Evolutionary conservation across 2,113 vertebrate species (phyloP), one percentile per base, ranked within the genome.

Genomic region (Acrocephalus kingi): DNA sequence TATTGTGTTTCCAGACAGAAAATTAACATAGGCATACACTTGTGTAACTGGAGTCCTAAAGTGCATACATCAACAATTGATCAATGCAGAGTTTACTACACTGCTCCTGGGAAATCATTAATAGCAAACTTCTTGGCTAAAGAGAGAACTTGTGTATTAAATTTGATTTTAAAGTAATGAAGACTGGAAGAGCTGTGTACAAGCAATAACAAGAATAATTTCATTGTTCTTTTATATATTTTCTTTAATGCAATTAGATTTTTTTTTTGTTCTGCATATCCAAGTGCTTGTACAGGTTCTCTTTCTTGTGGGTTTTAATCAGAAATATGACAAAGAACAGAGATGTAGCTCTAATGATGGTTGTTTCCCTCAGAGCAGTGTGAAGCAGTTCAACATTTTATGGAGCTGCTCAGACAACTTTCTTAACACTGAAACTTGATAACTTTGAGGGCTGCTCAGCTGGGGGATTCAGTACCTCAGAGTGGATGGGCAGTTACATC

Each of bases 161-260:
- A 80, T 96, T 92, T 92, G 58, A 75, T 83, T 95, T 97, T 97
- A 77, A 93, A 95, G 54, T 88, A 92, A 37, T 73, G 68, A 94
- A 90, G 62, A 25, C 66, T 96, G 78, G 80, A 96, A 94, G 54
- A 96, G 31, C 54, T 89, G 27, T 39, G 35, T 62, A 75, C 79
- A 94, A 94, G 41, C 45, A 90, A 22, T 54, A 76, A 23, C 27
- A 78, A 69, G 41, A 64, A 75, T 75, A 48, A 55, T 39, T 59
- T 31, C 16, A 15, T 59, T 51, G 96, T 93, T 73, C 22, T 52
- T 86, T 64, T 30, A 35, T 76, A 48, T 45, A 64, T 35, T 89
- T 91, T 52, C 62, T 91, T 68, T 81, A 64, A 87, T 54, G 43
- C 27, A 88, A 63, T 92, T 86, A 43, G 24, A 25, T 68, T 51